These are phyloP conservation scores for Neoarius graeffei DNA, from an alignment of 2,113 vertebrate genomes.

Conservation along the genomic window DNA sequence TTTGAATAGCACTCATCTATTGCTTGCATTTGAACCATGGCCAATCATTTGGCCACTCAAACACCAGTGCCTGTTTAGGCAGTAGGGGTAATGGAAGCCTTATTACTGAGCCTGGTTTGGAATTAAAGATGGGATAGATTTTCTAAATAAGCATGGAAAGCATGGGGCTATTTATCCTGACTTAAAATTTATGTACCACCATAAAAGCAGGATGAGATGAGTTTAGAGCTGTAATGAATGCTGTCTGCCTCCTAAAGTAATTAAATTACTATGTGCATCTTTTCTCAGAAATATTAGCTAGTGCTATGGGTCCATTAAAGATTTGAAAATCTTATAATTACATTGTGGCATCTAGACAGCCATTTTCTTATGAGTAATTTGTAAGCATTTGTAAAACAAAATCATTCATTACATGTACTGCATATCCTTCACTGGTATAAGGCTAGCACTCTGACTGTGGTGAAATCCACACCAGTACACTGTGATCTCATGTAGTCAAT, in stretches of 20 bases:
- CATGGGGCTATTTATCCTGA: slow-evolving; percentile 22
- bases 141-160: slow-evolving; percentile 18
- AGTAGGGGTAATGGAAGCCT: neutral
- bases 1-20: neutral
- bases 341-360: neutral
- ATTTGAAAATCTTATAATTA: neutral
- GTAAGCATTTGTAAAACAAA: neutral
- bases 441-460: neutral
- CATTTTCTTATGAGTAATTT: slow-evolving; percentile 1
- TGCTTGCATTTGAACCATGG: neutral
- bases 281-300: slow-evolving; percentile 15
- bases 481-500: slow-evolving; percentile 33
- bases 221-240: slow-evolving; percentile 50
- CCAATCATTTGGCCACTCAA: neutral
- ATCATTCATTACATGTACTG: neutral
- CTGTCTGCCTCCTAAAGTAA: slow-evolving; percentile 43
- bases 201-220: slow-evolving; percentile 47
- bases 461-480: slow-evolving; percentile 28
- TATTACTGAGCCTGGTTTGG: slow-evolving; percentile 18
- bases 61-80: neutral
- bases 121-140: slow-evolving; percentile 38
- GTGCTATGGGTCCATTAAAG: neutral
- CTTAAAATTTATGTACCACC: slow-evolving; percentile 46
- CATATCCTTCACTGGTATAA: neutral
- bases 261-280: neutral